These are phyloP conservation scores for Selene dorsalis DNA, from an alignment of 2,797 vertebrate genomes.

Conservation along the genomic window DNA sequence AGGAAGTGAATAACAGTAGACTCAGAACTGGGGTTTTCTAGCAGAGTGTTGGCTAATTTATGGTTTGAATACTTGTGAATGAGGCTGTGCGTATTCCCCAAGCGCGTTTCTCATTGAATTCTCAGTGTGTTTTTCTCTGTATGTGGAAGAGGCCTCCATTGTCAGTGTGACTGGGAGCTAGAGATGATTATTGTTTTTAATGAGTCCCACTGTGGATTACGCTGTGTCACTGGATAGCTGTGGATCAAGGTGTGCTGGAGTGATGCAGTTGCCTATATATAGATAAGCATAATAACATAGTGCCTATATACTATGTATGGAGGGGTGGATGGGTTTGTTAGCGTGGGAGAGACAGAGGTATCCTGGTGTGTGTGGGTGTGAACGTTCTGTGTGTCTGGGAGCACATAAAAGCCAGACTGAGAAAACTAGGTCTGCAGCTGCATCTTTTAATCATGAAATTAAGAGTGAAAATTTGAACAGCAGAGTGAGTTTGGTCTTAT, in stretches of 20 bases:
- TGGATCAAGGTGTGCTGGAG: slow-evolving; percentile 37
- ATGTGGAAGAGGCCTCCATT: slow-evolving; percentile 51
- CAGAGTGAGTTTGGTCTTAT: background rate
- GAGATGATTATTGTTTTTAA: slow-evolving; percentile 76
- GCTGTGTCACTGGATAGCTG: slow-evolving; percentile 52
- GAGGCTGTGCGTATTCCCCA: slow-evolving; percentile 56
- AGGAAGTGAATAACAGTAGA: background rate
- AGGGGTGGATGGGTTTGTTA: background rate
- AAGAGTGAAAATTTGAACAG: slow-evolving; percentile 32
- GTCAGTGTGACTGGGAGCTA: slow-evolving; percentile 44
- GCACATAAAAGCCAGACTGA: slow-evolving; percentile 54
- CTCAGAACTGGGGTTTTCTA: background rate
- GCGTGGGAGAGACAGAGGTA: slow-evolving; percentile 18
- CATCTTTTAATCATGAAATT: slow-evolving; percentile 31
- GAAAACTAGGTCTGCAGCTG: slow-evolving; percentile 30
- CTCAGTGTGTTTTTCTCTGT: slow-evolving; percentile 47
- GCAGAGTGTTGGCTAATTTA: slow-evolving; percentile 27
- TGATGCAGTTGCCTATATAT: slow-evolving; percentile 11
- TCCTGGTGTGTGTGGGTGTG: slow-evolving; percentile 40
- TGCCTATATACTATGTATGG: background rate
- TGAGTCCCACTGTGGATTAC: slow-evolving; percentile 70
- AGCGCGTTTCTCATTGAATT: slow-evolving; percentile 54
- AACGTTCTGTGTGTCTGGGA: slow-evolving; percentile 48
- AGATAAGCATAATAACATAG: background rate
- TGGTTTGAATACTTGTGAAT: slow-evolving; percentile 54